Evolutionary conservation across 2,113 vertebrate species (phyloP).

Genomic region (Oxyruncus cristatus): DNA sequence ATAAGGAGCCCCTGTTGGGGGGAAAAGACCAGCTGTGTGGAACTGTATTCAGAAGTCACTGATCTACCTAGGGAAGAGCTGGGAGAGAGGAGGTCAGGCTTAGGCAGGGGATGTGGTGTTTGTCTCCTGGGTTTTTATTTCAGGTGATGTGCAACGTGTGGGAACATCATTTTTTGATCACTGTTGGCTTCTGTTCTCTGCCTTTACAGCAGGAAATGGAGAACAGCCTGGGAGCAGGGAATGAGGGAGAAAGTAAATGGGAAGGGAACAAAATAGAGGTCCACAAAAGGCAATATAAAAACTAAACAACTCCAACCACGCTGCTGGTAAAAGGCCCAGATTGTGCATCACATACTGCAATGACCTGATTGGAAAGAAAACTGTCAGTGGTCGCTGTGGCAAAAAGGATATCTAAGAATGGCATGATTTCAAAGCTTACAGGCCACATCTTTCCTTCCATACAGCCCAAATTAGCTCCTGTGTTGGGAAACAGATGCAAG

Average conservation of each 20-base stretch:
- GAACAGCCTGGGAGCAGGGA: background rate
- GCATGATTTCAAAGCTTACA: background rate
- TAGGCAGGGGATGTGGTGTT: background rate
- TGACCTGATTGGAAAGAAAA: background rate
- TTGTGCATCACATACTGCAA: background rate
- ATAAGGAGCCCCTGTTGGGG: background rate
- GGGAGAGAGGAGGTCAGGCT: background rate
- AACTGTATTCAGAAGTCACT: background rate
- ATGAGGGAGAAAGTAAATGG: background rate
- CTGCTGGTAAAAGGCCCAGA: background rate
- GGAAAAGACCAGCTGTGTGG: background rate
- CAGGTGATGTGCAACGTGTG: background rate
- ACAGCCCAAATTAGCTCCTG: background rate
- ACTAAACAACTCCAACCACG: background rate
- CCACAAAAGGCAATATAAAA: background rate
- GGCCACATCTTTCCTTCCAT: background rate
- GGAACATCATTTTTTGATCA: background rate
- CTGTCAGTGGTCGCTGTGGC: background rate
- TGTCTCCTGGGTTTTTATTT: background rate
- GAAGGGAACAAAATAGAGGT: background rate
- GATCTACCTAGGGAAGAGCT: background rate
- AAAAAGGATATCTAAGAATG: background rate
- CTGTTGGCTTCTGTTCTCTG: slow-evolving; percentile 31
- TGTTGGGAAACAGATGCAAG: background rate
- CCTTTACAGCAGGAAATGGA: background rate